Evolutionary conservation across 2,888 invertebrate genomes (phyloP), one percentile per base, ranked within the genome.

Genomic region (Minunthozetes semirufus): DNA sequence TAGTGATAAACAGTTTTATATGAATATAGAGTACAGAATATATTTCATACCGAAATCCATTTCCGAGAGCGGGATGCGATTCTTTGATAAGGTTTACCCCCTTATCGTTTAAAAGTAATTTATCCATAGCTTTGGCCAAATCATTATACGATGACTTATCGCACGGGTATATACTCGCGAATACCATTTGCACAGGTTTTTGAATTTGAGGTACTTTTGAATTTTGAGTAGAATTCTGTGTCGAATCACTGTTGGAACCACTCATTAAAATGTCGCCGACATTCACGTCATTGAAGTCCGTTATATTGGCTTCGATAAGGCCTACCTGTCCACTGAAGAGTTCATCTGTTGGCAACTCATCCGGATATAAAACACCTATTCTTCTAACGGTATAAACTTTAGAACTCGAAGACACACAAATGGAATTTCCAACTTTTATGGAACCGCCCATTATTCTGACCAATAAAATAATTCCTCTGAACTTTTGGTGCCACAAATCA

Each of bases 401-500:
- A 6, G 29, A 5, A 56, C 38, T 72, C 9, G 72, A 71, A 5
- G 38, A 59, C 29, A 75, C n/a, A 48, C 63, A 71, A 33, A 98
- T 89, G 77, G 88, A 85, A 80, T 94, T 89, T 0, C 93, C 94
- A 27, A 89, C 81, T 78, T 86, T 84, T 1, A 94, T 81, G 19
- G 83, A 84, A 0, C 96, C 96, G 81, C 93, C 90, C 78, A 89
- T 86, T 53, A 95, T 86, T 82, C 90, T 90, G 29, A 91, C 86
- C 33, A 93, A 84, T 79, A 90, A 88, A 74, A 94, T 84, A 0
- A 90, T 89, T 0, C 94, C 94, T 50, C 90, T 88, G 81, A 90
- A 94, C 78, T 88, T 89, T 82, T 97, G 93, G 83, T 89, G 96
- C 91, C 93, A 94, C 75, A 93, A 93, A 81, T 98, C 98, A 84